Evolutionary conservation across 2,797 vertebrate species (phyloP).

Genomic region (Leptodactylus fallax): DNA sequence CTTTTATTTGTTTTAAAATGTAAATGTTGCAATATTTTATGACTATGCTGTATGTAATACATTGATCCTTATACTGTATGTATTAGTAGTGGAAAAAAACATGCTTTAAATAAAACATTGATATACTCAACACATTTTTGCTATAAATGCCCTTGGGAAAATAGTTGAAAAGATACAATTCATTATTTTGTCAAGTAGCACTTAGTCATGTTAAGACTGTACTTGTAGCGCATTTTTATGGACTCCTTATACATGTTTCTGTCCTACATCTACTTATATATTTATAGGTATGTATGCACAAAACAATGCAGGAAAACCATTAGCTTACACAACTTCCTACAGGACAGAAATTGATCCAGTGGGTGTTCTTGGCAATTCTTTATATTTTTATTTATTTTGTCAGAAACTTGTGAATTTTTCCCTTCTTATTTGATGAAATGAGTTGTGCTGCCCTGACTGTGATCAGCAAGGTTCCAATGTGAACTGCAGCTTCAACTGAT

Average conservation of each 20-base stretch:
- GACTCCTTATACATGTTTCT: neutral
- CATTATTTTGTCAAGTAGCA: slow-evolving; percentile 26
- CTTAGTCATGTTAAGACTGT: neutral
- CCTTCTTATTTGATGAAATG: slow-evolving; percentile 35
- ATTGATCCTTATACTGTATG: neutral
- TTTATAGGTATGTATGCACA: slow-evolving; percentile 2
- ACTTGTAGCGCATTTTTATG: neutral
- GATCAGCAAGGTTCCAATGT: slow-evolving; percentile 40
- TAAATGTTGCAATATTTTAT: neutral
- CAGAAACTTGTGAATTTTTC: slow-evolving; percentile 43
- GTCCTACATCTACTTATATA: slow-evolving; percentile 8
- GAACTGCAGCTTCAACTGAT: slow-evolving; percentile 42
- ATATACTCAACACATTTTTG: slow-evolving; percentile 15
- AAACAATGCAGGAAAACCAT: slow-evolving; percentile 33
- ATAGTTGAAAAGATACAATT: slow-evolving; percentile 24
- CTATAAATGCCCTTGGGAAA: neutral
- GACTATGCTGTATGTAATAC: neutral
- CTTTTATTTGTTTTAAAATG: neutral
- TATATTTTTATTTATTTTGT: slow-evolving; percentile 52
- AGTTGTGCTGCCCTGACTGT: slow-evolving; percentile 31
- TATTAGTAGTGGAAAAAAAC: neutral
- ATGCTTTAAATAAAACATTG: slow-evolving; percentile 12
- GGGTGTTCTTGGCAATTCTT: slow-evolving; percentile 51
- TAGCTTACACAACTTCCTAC: slow-evolving; percentile 17
- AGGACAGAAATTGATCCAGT: slow-evolving; percentile 31